Evolutionary conservation across 2,888 invertebrate species (phyloP), one percentile per base, ranked within the genome.

Genomic region (Odontomyia ornata): DNA sequence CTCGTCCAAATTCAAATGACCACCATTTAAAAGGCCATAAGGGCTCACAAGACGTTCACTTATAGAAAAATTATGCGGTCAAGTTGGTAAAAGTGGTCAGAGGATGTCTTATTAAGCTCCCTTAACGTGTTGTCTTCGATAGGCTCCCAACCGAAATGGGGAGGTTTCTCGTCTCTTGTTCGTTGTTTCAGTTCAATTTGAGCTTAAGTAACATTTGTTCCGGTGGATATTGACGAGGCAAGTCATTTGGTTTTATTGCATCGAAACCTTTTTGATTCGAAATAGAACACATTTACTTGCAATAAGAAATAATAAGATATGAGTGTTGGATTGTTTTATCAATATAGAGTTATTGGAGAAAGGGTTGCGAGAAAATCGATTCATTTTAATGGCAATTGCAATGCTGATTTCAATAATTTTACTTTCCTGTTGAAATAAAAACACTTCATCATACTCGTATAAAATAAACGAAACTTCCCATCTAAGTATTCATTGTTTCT

Each of bases 41-140:
- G 80, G 80, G 80, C 80, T 80, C 80, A 77, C 28, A 79, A 77
- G 79, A 62, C 77, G 69, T 75, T 79, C 77, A 79, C 80, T 81
- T 81, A 81, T 81, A 81, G 81, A 81, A 81, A 81, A 81, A 81
- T 81, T 81, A 81, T 81, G 79, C 81, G 81, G 78, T 69, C 79
- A 79, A 78, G 76, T 77, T 78, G 25, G 25, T 71, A 79, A 79
- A 77, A 76, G 77, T 77, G n/a, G 71, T 46, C 25, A 47, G 52
- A 43, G 43, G 36, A 78, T 79, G 79, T 80, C 81, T 81, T 80
- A 81, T 81, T 80, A 81, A 81, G 80, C 79, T 36, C 21, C 80
- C 80, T 80, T 80, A 77, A 81, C 73, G 79, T 76, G 76, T 76
- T 64, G 64, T 46, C 76, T 46, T 46, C 47, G 23, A 72, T 30